Evolutionary conservation across 2,888 invertebrate genomes (phyloP), one percentile per base, ranked within the genome.

Genomic region (Podotricha telesiphe): DNA sequence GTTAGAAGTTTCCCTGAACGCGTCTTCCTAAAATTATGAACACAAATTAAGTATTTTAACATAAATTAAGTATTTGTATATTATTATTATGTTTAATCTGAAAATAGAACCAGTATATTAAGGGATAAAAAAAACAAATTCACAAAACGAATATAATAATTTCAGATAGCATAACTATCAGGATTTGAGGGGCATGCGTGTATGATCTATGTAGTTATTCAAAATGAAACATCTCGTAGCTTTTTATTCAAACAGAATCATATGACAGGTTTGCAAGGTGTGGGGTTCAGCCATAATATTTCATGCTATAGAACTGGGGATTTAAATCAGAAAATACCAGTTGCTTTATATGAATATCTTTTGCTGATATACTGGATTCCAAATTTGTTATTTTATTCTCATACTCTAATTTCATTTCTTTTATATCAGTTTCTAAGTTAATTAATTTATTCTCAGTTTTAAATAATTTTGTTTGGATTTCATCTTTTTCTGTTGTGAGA

Each of bases 291-390:
- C n/a, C 11, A 42, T 59, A 62, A 47, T 48, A 62, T 53, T 48
- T 68, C 70, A 71, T 73, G 73, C 70, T 69, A 28, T 73, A 45
- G 37, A 4, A 55, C 34, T 45, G 48, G 70, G 64, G 28, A 62
- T 45, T 53, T 34, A 69, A 73, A 65, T 70, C 62, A 51, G 17
- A 65, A 58, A 68, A 73, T 94, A 95, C 95, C 94, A 95, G 87
- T 87, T 94, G 94, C 78, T 94, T 94, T 75, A 95, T 94, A 82
- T 94, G 93, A 79, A 89, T 90, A 76, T 94, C 94, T 91, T 95
- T 95, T 47, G 93, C 93, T 68, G 93, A 89, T 81, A 95, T 88
- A 68, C 91, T 94, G 69, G 91, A 94, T 85, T 94, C 95, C 86
- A 91, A 93, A 73, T 88, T 93, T 80, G 93, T 94, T 75, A 93